Evolutionary conservation across 2,113 vertebrate species (phyloP).

Genomic region (Neogale vison): DNA sequence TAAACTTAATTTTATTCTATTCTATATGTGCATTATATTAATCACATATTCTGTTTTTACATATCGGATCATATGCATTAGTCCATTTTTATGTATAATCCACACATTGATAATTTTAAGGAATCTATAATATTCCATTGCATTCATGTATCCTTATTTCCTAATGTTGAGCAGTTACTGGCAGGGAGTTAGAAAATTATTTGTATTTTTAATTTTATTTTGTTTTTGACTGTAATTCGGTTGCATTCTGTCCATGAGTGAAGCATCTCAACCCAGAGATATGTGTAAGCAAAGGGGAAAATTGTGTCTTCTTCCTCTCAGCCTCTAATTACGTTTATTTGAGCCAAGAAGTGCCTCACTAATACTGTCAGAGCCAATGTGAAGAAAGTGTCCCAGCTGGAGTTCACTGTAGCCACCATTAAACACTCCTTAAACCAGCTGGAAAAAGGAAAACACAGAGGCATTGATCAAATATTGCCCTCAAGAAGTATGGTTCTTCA

Average conservation of each 20-base stretch:
- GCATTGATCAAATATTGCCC: neutral
- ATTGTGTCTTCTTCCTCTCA: neutral
- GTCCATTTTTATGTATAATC: neutral
- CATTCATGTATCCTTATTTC: neutral
- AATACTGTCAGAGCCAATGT: neutral
- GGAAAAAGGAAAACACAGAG: neutral
- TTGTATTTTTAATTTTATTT: neutral
- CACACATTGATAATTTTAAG: neutral
- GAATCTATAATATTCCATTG: neutral
- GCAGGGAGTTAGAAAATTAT: neutral
- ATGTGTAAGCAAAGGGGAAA: neutral
- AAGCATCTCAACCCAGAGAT: neutral
- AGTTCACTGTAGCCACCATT: neutral
- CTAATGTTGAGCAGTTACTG: neutral
- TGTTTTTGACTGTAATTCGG: neutral
- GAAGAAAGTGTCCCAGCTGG: neutral
- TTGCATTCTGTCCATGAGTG: neutral
- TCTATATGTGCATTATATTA: neutral
- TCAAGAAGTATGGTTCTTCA: neutral
- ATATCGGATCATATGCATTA: neutral
- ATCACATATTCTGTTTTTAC: neutral
- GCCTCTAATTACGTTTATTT: neutral
- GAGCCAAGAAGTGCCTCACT: neutral
- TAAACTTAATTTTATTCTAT: neutral
- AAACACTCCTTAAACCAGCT: neutral